These are phyloP conservation scores for Sisor rabdophorus DNA, from an alignment of 2,113 vertebrate species.

Conservation along the genomic window DNA sequence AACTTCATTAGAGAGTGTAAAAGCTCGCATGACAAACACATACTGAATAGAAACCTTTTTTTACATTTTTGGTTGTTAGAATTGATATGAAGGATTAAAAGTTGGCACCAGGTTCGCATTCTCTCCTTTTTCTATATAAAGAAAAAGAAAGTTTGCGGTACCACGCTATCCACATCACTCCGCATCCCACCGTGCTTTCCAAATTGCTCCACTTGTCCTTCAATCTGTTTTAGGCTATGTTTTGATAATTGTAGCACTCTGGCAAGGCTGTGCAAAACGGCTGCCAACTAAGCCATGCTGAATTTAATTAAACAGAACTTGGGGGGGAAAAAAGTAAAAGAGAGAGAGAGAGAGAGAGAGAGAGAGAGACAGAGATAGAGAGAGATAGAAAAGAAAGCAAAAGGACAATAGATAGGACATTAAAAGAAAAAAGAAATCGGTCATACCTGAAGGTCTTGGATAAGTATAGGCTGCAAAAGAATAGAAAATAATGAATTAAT, in stretches of 20 bases:
- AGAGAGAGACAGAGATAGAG: conserved; percentile 16
- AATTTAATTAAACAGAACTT: conserved; percentile 64
- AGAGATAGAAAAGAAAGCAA: not conserved
- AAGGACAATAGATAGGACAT: not conserved
- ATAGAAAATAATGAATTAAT: conserved; percentile 2
- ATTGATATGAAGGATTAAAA: not conserved
- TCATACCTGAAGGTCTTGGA: conserved; percentile 73
- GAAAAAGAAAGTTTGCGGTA: conserved; percentile 15
- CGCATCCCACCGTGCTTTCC: conserved; percentile 57
- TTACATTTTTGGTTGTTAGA: not conserved
- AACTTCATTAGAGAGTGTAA: conserved; percentile 13
- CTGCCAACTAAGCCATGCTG: conserved; percentile 61
- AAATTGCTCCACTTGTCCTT: conserved; percentile 67
- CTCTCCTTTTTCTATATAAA: not conserved
- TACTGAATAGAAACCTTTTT: not conserved
- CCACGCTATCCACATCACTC: conserved; percentile 54
- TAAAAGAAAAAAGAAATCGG: not conserved
- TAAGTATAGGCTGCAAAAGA: conserved; percentile 72
- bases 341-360: conserved; percentile 10
- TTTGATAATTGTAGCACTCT: conserved; percentile 68
- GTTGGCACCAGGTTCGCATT: not conserved
- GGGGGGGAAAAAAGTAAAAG: conserved; percentile 41
- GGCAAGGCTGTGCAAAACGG: conserved; percentile 56
- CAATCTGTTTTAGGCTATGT: conserved; percentile 69
- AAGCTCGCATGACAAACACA: not conserved